Conservation (phyloP, 2,113 vertebrate genomes). For the Talpa occidentalis region DNA sequence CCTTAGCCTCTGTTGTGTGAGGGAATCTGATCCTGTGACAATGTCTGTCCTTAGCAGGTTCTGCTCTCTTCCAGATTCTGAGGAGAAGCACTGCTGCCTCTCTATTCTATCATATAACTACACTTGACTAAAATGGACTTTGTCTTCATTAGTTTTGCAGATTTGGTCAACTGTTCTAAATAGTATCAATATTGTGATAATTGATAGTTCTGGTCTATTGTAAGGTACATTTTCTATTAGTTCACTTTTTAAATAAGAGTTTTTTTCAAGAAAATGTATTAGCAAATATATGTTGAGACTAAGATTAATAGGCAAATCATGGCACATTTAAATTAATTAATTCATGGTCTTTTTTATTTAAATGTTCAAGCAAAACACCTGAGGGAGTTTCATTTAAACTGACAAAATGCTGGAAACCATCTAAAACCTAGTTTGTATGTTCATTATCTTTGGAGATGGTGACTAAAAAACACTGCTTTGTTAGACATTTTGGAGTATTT, state of each 20-base stretch:
- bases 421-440: constrained; percentile 21
- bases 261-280: background rate
- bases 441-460: background rate
- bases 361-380: background rate
- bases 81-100: background rate
- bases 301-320: constrained; percentile 40
- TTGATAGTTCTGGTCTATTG: background rate
- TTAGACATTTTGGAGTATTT: constrained; percentile 44
- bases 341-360: constrained; percentile 23
- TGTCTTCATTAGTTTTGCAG: background rate
- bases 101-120: background rate
- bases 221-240: background rate
- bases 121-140: background rate
- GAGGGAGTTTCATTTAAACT: constrained; percentile 25
- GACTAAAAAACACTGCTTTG: constrained; percentile 13
- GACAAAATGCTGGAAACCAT: constrained; percentile 28
- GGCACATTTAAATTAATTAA: constrained; percentile 32
- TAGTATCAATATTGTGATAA: background rate
- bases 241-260: background rate
- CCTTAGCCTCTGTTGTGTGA: background rate
- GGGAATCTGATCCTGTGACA: background rate
- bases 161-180: background rate
- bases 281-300: background rate
- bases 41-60: background rate
- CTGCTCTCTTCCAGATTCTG: background rate